Percentiles rank a stretch among this genome's conserved stretches.
Evolutionary conservation across 1,140 invertebrate genomes (phyloP).

Genomic region (Araneus ventricosus): DNA sequence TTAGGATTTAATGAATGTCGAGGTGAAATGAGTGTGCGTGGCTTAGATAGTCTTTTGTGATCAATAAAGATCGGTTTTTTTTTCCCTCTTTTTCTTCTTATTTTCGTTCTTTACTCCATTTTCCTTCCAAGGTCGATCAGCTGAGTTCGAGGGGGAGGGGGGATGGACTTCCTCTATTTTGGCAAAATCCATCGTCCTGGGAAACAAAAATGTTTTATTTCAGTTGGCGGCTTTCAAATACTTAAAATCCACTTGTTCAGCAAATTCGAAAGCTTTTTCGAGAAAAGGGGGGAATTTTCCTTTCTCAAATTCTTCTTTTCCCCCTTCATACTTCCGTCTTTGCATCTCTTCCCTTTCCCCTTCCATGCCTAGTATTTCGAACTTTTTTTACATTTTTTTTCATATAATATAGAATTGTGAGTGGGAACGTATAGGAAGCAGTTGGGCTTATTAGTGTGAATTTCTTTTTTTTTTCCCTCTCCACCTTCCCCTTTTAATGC

Average conservation of each 20-base stretch:
- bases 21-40: neutral
- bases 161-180: conserved; percentile 60
- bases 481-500: neutral
- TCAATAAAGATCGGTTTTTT: conserved; percentile 51
- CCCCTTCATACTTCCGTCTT: neutral
- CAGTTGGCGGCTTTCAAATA: conserved; percentile 74
- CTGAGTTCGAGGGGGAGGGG: neutral
- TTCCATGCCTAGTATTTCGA: conserved; percentile 29
- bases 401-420: conserved; percentile 1
- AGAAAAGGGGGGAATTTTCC: conserved; percentile 30
- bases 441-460: conserved; percentile 44
- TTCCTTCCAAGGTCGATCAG: neutral
- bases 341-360: neutral
- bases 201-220: conserved; percentile 72
- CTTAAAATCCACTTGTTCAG: conserved; percentile 73
- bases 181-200: conserved; percentile 12
- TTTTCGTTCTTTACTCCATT: conserved; percentile 8
- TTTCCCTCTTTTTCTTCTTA: neutral
- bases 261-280: conserved; percentile 66
- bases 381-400: neutral
- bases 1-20: conserved; percentile 65
- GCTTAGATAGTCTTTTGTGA: conserved; percentile 49
- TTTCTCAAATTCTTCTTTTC: conserved; percentile 1
- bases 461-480: neutral
- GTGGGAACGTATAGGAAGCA: conserved; percentile 8